Base-by-base conservation (phyloP, 2,888 invertebrate genomes). In the Tanytarsus gracilentus region DNA sequence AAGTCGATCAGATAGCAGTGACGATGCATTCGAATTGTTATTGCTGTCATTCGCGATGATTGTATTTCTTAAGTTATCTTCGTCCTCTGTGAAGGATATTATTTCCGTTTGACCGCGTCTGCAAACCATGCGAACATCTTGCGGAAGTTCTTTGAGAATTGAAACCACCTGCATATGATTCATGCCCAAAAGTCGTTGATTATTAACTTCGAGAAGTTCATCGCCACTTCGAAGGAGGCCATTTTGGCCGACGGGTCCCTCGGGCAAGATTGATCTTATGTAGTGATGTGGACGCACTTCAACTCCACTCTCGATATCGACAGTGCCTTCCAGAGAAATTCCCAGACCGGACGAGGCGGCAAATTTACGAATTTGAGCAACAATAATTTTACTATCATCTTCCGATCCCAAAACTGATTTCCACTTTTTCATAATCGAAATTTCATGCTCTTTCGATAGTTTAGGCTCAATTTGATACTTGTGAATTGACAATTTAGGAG, bases 241-340 rank as follows among this genome's bases (percentile, higher is more conserved):
- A 69, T 94, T 95, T 65, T 87, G 83, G 4, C 97, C 98, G 2
- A 99, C 97, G 0, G 99, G 98, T 1, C 99, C 98, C 73, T 97
- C 95, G n/a, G 91, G 86, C 67, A 98, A 78, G 68, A 99, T 95
- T 59, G 94, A 94, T 65, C 98, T 85, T 69, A 99, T 97, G 74
- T 97, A 98, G 77, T 98, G 99, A 76, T 99, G 99, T 2, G 99
- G 98, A 62, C 97, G 81, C 44, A 97, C 93, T 77, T 99, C 98
- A 61, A 90, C 44, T 0, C 98, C 98, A 0, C 98, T 98, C 69
- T 90, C 88, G 59, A 99, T 96, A 72, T 99, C 99, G 39, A 97
- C 98, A 0, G 99, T 99, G 56, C 99, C 98, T 73, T 98, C 97
- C 63, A 98, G 78, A 53, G 95, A 97, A 67, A 99, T 96, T 30